Percentiles rank a stretch among this genome's conserved stretches.
phyloP scores from a whole-genome alignment of 2,113 vertebrate species.

The Australoheros scitulus region DNA sequence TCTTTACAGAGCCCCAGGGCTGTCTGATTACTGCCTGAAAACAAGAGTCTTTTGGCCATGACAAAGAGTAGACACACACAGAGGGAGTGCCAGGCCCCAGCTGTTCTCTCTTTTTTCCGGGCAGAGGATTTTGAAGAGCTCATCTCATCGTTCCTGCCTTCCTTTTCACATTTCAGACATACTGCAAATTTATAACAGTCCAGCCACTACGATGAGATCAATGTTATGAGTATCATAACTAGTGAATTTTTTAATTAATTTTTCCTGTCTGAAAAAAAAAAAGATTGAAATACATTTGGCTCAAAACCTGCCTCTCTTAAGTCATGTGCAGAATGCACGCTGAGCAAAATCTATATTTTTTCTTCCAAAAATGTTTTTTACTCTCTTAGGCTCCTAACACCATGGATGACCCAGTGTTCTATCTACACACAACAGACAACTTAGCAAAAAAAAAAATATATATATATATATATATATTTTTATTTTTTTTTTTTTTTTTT shows the following conservation, averaged over 20 bases:
- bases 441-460: too few relatives aligned
- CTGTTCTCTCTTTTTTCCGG: constrained; percentile 59
- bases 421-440: too few relatives aligned
- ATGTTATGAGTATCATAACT: constrained; percentile 4
- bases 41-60: constrained; percentile 71
- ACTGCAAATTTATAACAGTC: constrained; percentile 18
- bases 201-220: constrained; percentile 30
- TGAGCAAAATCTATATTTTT: not conserved
- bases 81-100: constrained; percentile 67
- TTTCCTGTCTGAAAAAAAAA: not conserved
- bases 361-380: not conserved
- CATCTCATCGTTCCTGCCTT: constrained; percentile 45
- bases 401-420: too few relatives aligned
- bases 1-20: constrained; percentile 73
- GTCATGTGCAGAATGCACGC: not conserved
- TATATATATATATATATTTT: too few relatives aligned
- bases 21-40: constrained; percentile 77
- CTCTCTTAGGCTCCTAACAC: too few relatives aligned
- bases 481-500: too few relatives aligned
- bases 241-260: not conserved
- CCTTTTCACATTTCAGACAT: constrained; percentile 40
- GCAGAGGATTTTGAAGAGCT: constrained; percentile 64
- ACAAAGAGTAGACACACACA: constrained; percentile 65
- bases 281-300: not conserved
- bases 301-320: not conserved